Evolutionary conservation across 2,113 vertebrate species (phyloP), one percentile per base, ranked within the genome.

Genomic region (Alces alces): DNA sequence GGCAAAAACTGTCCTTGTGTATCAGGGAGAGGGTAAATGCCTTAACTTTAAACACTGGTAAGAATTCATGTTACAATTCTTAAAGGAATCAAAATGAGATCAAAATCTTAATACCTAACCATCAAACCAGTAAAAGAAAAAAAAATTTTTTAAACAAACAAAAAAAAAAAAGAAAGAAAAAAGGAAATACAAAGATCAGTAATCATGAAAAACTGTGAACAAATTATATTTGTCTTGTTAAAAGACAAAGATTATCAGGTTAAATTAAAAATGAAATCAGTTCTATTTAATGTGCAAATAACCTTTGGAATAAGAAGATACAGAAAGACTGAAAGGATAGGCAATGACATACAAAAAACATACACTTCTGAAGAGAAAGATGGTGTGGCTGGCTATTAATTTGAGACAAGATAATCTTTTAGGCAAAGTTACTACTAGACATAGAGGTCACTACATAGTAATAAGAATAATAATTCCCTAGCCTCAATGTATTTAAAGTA

Each of bases 181-280:
- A 91, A 30, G 6, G 21, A 55, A 91, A 88, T 12, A n/a, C 43
- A 84, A 84, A 2, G 58, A 39, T 91, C 66, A 95, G 3, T 78
- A 95, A 83, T 78, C 47, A 83, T 61, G 19, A 61, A 88, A 85
- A 92, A 55, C 36, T 33, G 12, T 86, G 7, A 93, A 64, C 55
- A 33, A 25, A 89, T 23, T 89, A 28, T 28, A 86, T 64, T 10
- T 95, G 12, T 90, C 36, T 47, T 55, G 6, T 54, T 92, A 76
- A 95, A 93, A 92, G 43, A 92, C n/a, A 87, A 95, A 94, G 21
- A 85, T 1, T 91, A 43, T 64, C n/a, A 83, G 17, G 82, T 82
- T 91, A 91, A 87, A 78, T 70, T 70, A 88, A 36, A 95, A 97
- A 93, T 79, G 28, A 95, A 95, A 97, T 91, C 3, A 55, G 7